Evolutionary conservation across 1,140 invertebrate genomes (phyloP).

Genomic region (Chrysoperla carnea): DNA sequence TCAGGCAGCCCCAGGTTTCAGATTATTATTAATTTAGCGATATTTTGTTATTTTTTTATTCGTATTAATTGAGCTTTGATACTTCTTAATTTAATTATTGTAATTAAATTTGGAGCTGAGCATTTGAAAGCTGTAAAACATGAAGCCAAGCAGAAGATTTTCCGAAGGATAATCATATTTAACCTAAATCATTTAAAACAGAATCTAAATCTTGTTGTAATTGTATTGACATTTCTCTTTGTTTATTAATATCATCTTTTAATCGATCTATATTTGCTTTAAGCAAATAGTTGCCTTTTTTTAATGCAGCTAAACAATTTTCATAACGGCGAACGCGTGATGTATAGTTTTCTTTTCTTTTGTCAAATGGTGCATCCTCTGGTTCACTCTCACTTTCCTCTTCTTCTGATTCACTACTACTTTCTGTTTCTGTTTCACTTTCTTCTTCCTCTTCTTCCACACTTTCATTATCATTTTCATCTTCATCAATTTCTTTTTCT

Average conservation of each 20-base stretch:
- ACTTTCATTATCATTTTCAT: constrained; percentile 35
- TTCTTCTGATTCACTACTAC: constrained; percentile 31
- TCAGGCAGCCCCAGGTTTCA: too few species aligned
- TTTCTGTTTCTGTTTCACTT: constrained; percentile 30
- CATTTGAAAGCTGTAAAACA: too few species aligned
- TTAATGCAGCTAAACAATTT: constrained; percentile 52
- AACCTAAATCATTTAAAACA: constrained; percentile 52
- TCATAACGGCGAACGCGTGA: constrained; percentile 51
- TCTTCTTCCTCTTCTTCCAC: constrained; percentile 38
- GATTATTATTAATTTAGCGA: too few species aligned
- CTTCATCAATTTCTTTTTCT: constrained; percentile 39
- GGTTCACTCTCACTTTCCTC: constrained; percentile 38
- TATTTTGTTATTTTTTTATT: too few species aligned
- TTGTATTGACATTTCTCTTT: constrained; percentile 52
- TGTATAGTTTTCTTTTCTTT: constrained; percentile 42
- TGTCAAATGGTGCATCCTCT: constrained; percentile 41
- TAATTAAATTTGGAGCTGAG: too few species aligned
- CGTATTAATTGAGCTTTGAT: too few species aligned
- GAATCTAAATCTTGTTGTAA: constrained; percentile 71
- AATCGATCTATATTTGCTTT: constrained; percentile 71
- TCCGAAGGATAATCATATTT: constrained; percentile 4
- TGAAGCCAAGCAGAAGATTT: too few species aligned
- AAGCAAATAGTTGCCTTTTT: constrained; percentile 70
- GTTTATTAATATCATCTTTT: constrained; percentile 66
- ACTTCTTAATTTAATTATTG: too few species aligned